Conservation (phyloP, 2,113 vertebrate genomes). For the Pseudopodoces humilis region DNA sequence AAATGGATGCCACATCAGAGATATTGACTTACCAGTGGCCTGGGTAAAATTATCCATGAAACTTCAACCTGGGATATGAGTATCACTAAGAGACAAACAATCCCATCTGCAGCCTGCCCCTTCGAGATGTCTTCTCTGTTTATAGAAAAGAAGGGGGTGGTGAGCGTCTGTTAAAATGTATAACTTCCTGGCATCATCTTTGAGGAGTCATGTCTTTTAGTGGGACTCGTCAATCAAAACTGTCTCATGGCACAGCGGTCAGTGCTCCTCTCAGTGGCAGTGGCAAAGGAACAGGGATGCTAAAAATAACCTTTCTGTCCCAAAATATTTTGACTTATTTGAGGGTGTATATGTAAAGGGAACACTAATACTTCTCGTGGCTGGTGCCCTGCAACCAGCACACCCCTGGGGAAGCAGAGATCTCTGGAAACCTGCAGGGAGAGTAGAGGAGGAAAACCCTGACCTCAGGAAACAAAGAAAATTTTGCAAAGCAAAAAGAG, state of each 20-base stretch:
- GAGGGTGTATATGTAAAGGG: neutral
- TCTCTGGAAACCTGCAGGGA: neutral
- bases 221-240: slow-evolving; percentile 8
- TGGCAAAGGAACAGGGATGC: neutral
- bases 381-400: neutral
- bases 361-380: neutral
- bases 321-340: neutral
- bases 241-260: neutral
- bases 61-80: neutral
- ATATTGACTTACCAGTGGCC: slow-evolving; percentile 30
- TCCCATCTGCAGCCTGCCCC: slow-evolving; percentile 52
- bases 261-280: neutral
- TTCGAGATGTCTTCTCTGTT: slow-evolving; percentile 1
- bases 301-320: slow-evolving; percentile 1
- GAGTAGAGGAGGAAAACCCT: neutral
- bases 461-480: neutral
- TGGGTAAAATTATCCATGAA: neutral
- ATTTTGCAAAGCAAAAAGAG: neutral
- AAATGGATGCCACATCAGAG: slow-evolving; percentile 5
- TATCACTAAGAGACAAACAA: slow-evolving; percentile 28
- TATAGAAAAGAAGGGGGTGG: slow-evolving; percentile 53
- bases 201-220: neutral
- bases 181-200: neutral
- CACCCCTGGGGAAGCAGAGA: neutral
- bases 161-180: slow-evolving; percentile 1